Evolutionary conservation across 2,888 invertebrate species (phyloP).

Genomic region (Habrosyne pyritoides): DNA sequence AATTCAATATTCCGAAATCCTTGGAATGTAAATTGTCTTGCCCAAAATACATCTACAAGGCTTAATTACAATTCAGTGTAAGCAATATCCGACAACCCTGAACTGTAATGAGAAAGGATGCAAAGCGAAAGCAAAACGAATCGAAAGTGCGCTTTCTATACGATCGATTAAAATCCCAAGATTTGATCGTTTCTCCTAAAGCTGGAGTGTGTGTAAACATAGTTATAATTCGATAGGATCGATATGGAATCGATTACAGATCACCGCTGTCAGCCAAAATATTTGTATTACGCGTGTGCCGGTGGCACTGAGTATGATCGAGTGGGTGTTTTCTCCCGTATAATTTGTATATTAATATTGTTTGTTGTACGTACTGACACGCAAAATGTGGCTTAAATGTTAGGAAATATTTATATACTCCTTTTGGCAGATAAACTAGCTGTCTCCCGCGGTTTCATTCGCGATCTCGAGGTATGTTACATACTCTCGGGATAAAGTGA

Average conservation of each 20-base stretch:
- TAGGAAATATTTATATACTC: no score
- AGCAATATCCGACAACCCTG: not conserved
- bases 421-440: no score
- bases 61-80: not conserved
- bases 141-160: not conserved
- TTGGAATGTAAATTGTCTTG: no score
- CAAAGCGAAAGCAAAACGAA: not conserved
- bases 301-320: constrained; percentile 14
- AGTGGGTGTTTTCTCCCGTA: constrained; percentile 15
- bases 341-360: not conserved
- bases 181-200: constrained; percentile 17
- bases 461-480: no score
- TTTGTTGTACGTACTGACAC: no score
- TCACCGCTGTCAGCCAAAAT: constrained; percentile 24
- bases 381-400: no score
- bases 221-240: constrained; percentile 26
- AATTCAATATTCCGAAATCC: no score
- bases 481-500: no score
- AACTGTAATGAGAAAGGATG: not conserved
- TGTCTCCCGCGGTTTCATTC: no score
- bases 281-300: constrained; percentile 28
- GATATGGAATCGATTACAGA: constrained; percentile 31
- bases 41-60: no score
- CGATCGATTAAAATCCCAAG: not conserved
- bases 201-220: constrained; percentile 19